phyloP scores from a whole-genome alignment of 92 coral and sea anemone species.

The Micromussa lordhowensis region DNA sequence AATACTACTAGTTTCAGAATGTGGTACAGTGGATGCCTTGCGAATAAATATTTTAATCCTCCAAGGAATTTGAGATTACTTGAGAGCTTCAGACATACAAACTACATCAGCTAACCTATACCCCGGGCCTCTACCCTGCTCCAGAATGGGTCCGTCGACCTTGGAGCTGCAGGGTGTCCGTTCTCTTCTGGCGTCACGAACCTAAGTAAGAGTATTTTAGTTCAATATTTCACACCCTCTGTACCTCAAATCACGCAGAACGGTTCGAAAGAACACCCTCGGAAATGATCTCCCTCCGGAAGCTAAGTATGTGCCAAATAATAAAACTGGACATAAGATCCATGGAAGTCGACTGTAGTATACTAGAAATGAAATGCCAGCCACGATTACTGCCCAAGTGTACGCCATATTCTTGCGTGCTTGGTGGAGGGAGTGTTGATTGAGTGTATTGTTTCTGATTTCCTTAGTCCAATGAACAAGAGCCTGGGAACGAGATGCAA shows the following conservation, averaged over 20 bases:
- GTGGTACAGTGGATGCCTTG: background rate
- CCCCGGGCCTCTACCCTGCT: too few relatives aligned
- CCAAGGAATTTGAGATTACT: background rate
- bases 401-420: slow-evolving; percentile 11
- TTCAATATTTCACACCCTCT: background rate
- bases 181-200: too few relatives aligned
- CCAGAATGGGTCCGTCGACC: too few relatives aligned
- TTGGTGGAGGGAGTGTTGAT: background rate
- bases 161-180: background rate
- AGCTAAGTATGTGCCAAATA: slow-evolving; percentile 78
- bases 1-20: background rate
- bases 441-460: too few relatives aligned
- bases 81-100: too few relatives aligned
- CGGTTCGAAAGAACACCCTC: slow-evolving; percentile 79
- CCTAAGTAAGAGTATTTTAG: too few relatives aligned
- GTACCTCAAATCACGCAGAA: slow-evolving; percentile 85
- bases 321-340: slow-evolving; percentile 61
- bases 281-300: slow-evolving; percentile 91
- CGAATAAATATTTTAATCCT: background rate
- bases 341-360: slow-evolving; percentile 60
- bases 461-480: too few relatives aligned
- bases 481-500: too few relatives aligned
- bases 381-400: slow-evolving; percentile 23
- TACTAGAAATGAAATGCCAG: slow-evolving; percentile 22
- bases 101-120: too few relatives aligned